Base-by-base conservation (phyloP, 2,113 vertebrate species). In the Micronycteris hirsuta region DNA sequence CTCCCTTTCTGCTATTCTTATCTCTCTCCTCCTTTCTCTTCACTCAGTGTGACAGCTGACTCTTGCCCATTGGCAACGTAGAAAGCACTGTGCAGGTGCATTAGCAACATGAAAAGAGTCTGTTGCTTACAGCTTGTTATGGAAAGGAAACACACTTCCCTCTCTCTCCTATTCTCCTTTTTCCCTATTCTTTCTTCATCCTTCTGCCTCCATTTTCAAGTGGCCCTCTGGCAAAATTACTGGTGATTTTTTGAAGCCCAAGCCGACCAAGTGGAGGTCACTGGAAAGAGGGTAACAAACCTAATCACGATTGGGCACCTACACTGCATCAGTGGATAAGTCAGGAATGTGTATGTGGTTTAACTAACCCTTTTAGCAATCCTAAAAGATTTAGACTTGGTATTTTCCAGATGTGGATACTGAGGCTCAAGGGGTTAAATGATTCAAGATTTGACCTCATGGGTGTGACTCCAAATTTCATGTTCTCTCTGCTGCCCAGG, bases 91-190 rank as follows among this genome's bases (percentile, higher is more conserved):
- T 12, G 4, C 65, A 43, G 41, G 49, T 12, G 15, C n/a, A 38
- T 0, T 0, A 33, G 52, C 47, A 20, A 58, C 54, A 4, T 8
- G 17, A 15, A 24, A 45, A 52, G 56, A 47, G 33, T 2, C 0
- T 26, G 10, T 26, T 31, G n/a, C 24, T 28, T 47, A 22, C 17
- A 47, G 73, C 15, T 65, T n/a, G 14, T 80, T 22, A 6, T 7
- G 28, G 54, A 54, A 26, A 56, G 41, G 26, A 17, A 31, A 4
- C 7, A 6, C 17, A 26, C 8, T 49, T 38, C 17, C 41, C n/a
- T 47, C 31, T 47, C 31, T 14, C 43, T 71, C 38, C 91, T 26
- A 0, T 13, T 43, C 36, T 84, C 33, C 7, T 7, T 73, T 45
- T 49, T 4, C 1, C 10, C 22, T 2, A 4, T 80, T 45, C 52